Base-by-base conservation (phyloP, 1,140 invertebrate genomes). In the Leptinotarsa undecemlineata region DNA sequence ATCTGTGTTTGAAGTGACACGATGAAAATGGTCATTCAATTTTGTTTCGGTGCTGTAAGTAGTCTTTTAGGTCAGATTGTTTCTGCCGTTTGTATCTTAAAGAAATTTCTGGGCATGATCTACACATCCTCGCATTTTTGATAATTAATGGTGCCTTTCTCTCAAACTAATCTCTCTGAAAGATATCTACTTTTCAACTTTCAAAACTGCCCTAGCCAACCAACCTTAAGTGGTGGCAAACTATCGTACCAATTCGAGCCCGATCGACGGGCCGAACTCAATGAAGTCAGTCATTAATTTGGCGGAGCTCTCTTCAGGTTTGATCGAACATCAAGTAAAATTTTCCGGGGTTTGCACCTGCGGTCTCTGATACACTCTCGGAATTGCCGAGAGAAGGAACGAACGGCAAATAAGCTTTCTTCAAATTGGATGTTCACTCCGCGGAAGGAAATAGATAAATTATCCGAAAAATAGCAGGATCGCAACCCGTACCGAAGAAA, bases 271-370 rank as follows among this genome's bases (percentile, higher is more conserved):
- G 51, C 51, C 17, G 51, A 57, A 17, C 51, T 57, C 51, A 4
- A 57, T 57, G n/a, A 57, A 57, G 51, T 57, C 13, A 3, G 51
- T 57, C 15, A 57, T 57, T 19, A 57, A 57, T 57, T 57, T 17
- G 15, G 15, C 51, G 14, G n/a, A 57, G n/a, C 51, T 57, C 51
- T 19, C 15, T 57, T n/a, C 51, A 15, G 51, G 66, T 68, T 68
- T 68, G 66, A 68, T 68, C 33, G n/a, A 68, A 68, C 66, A 68
- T 68, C 66, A 68, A 68, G 66, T 68, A 68, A 68, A 68, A 68
- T 68, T 68, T 48, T 68, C 66, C 66, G 66, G 66, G 66, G 42
- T 26, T 47, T 68, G 66, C 66, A 68, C 66, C 66, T 68, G 66
- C 66, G 66, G 66, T 42, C 23, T 68, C 66, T 68, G 66, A 68